Percentiles rank a stretch among this genome's conserved stretches.
phyloP scores from a whole-genome alignment of 2,113 vertebrate species.

The Bucco capensis region DNA sequence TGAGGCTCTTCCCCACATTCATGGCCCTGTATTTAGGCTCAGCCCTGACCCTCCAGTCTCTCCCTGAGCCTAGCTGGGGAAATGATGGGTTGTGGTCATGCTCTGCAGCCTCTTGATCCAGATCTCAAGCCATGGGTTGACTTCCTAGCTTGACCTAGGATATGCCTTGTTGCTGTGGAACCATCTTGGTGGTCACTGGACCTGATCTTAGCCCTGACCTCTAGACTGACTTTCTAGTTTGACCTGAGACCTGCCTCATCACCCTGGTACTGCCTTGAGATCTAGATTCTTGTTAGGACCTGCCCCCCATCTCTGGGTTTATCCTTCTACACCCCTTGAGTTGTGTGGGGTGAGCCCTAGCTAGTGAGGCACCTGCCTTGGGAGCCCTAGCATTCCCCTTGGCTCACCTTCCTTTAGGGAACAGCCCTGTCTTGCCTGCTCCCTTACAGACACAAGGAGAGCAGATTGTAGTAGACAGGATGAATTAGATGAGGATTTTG shows the following conservation, averaged over 20 bases:
- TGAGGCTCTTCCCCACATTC: neutral
- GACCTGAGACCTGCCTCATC: neutral
- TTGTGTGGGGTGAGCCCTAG: neutral
- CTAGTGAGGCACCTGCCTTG: neutral
- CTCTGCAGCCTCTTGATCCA: neutral
- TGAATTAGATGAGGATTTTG: neutral
- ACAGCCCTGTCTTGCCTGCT: neutral
- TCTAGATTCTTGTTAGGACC: neutral
- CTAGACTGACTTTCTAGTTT: neutral
- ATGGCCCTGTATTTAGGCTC: neutral
- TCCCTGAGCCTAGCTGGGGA: neutral
- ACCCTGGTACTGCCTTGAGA: neutral
- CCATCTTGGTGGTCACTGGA: neutral
- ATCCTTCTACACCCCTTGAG: neutral
- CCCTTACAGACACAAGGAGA: neutral
- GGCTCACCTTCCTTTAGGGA: neutral
- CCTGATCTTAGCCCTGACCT: neutral
- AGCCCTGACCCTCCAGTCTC: fast-evolving
- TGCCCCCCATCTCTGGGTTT: neutral
- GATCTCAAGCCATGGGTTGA: fast-evolving
- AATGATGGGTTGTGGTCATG: fast-evolving
- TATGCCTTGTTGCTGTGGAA: neutral
- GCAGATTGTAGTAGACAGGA: neutral
- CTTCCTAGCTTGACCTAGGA: neutral
- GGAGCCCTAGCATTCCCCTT: neutral